Evolutionary conservation across 2,888 invertebrate species (phyloP), one percentile per base, ranked within the genome.

Genomic region (Melikaiella ostensackeni): DNA sequence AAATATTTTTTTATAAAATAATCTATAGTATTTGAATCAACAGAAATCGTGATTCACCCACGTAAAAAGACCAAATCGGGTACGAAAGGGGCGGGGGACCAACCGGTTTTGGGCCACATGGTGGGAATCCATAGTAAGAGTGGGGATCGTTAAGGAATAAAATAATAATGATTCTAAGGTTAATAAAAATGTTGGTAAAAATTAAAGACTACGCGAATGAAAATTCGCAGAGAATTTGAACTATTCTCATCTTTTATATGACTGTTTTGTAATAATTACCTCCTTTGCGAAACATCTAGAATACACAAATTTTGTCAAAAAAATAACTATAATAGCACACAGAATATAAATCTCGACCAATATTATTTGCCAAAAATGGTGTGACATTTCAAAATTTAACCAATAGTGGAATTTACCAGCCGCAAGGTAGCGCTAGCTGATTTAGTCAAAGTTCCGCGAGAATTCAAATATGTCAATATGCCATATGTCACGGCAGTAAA

Each of bases 401-500:
- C 42, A 46, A 66, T 42, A 21, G 7, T 79, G n/a, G n/a, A n/a
- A n/a, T n/a, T n/a, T n/a, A n/a, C n/a, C n/a, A n/a, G n/a, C n/a
- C n/a, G n/a, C n/a, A n/a, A n/a, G n/a, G n/a, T n/a, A n/a, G n/a
- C n/a, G n/a, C n/a, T n/a, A n/a, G n/a, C n/a, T n/a, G n/a, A n/a
- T n/a, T n/a, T n/a, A n/a, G n/a, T n/a, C n/a, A n/a, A n/a, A n/a
- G n/a, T n/a, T n/a, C n/a, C n/a, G n/a, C n/a, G n/a, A n/a, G n/a
- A n/a, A n/a, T n/a, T n/a, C n/a, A n/a, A n/a, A n/a, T n/a, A n/a
- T n/a, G n/a, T n/a, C n/a, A n/a, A n/a, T n/a, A n/a, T n/a, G n/a
- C 83, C 46, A 66, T 46, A 66, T 46, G 46, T 66, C 46, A 46
- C 42, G 75, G 83, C 85, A 84, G 83, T 87, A 88, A 88, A 88